phyloP scores from a whole-genome alignment of 1,140 invertebrate genomes.

The Eubasilissa regina region DNA sequence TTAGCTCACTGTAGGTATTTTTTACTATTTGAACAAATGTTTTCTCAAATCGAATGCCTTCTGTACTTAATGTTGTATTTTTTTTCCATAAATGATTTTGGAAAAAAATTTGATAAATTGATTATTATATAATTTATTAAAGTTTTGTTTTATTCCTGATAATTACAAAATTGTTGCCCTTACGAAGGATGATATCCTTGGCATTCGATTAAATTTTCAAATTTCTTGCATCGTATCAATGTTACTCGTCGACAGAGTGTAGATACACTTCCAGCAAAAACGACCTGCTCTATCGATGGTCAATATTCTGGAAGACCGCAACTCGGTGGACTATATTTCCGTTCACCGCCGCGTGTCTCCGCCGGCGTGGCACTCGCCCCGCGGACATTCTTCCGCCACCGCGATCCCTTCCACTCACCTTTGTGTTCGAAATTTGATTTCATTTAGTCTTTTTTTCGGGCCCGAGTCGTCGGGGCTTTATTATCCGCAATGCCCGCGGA shows the following conservation, averaged over 20 bases:
- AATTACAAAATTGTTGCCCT: too few species aligned
- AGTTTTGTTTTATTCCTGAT: too few species aligned
- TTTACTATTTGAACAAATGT: too few species aligned
- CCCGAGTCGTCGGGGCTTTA: constrained; percentile 17
- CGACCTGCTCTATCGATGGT: background rate
- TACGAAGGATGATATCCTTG: too few species aligned
- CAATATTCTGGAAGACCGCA: constrained; percentile 8
- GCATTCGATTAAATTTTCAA: too few species aligned
- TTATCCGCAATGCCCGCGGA: constrained; percentile 41
- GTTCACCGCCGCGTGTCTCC: background rate
- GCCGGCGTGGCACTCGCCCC: background rate
- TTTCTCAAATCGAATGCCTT: too few species aligned
- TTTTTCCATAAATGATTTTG: too few species aligned
- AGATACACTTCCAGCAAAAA: background rate
- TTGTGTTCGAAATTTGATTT: constrained; percentile 36
- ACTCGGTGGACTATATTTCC: background rate
- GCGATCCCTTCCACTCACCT: constrained; percentile 21
- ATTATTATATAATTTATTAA: too few species aligned
- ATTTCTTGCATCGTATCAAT: too few species aligned
- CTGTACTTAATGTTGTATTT: too few species aligned
- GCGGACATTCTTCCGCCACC: constrained; percentile 24
- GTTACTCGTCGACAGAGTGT: constrained; percentile 5
- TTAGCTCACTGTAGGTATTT: too few species aligned
- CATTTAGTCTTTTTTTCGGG: constrained; percentile 24
- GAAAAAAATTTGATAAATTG: too few species aligned